Conservation (phyloP, 2,888 invertebrate species). For the Pseudococcus longispinus region DNA sequence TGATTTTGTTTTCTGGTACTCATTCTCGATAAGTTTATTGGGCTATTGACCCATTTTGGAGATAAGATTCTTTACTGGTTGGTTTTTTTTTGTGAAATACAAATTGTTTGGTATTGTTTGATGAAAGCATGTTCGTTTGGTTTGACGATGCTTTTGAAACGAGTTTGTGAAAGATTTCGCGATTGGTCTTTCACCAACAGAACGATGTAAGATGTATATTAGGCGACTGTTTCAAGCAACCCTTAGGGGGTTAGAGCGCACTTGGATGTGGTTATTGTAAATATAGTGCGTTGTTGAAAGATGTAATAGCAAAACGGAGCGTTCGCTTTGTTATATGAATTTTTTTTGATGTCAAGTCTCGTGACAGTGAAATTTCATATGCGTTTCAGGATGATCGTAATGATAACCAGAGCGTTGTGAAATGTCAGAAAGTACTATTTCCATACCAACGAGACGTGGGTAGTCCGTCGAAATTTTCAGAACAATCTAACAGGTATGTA, state of each 20-base stretch:
- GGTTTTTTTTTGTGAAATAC: not conserved
- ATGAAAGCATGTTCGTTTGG: not conserved
- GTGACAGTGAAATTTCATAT: not conserved
- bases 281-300: not conserved
- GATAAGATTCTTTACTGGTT: not conserved
- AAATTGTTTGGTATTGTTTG: constrained; percentile 29
- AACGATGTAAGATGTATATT: constrained; percentile 23
- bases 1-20: constrained; percentile 30
- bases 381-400: constrained; percentile 51
- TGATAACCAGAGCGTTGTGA: constrained; percentile 35
- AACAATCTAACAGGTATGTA: constrained; percentile 43
- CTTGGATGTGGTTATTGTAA: constrained; percentile 1
- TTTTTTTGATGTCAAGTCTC: not conserved
- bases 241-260: not conserved
- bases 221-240: not conserved
- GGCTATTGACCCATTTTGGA: constrained; percentile 20
- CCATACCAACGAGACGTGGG: constrained; percentile 46
- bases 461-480: constrained; percentile 51
- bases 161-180: constrained; percentile 21
- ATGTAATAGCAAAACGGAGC: not conserved
- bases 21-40: constrained; percentile 29
- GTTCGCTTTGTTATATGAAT: not conserved
- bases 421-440: constrained; percentile 47
- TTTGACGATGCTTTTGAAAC: constrained; percentile 18
- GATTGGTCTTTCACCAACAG: constrained; percentile 38